A percentile compares a stretch with the other conserved stretches of the same genome.
phyloP scores from a whole-genome alignment of 2,113 vertebrate species.

The Chaetodon auriga region DNA sequence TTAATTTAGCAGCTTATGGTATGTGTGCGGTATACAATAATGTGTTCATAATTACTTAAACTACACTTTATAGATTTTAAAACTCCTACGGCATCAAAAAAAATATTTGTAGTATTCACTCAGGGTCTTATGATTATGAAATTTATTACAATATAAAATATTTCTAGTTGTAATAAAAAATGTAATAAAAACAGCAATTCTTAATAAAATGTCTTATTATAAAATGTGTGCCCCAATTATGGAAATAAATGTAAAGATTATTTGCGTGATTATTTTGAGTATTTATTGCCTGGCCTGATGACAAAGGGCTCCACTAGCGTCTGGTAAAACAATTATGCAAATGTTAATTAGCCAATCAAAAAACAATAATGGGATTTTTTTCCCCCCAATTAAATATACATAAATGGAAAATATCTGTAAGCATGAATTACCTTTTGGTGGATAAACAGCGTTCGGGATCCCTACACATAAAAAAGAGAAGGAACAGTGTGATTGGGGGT shows the following conservation, averaged over 20 bases:
- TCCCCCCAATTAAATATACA: conserved; percentile 38
- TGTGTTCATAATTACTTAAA: neutral
- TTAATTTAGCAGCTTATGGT: neutral
- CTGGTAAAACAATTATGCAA: conserved; percentile 81
- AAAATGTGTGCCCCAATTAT: conserved; percentile 8
- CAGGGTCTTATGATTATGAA: neutral
- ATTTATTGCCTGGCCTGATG: conserved; percentile 57
- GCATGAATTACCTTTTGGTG: conserved; percentile 53
- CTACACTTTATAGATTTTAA: conserved; percentile 9
- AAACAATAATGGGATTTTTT: conserved; percentile 67
- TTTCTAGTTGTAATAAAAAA: neutral
- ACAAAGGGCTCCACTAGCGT: conserved; percentile 75
- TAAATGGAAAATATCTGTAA: conserved; percentile 45
- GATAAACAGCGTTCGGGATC: conserved; percentile 42
- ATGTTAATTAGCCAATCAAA: conserved; percentile 82
- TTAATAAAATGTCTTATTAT: neutral
- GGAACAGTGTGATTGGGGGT: conserved; percentile 53
- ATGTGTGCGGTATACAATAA: neutral
- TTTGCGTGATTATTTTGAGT: conserved; percentile 15
- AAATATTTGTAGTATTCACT: neutral
- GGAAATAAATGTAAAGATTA: conserved; percentile 22
- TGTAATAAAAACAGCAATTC: neutral
- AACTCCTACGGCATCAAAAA: neutral
- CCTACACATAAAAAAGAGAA: conserved; percentile 49
- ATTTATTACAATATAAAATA: neutral